phyloP scores from a whole-genome alignment of 2,797 vertebrate species.

The Eupleurogrammus muticus region DNA sequence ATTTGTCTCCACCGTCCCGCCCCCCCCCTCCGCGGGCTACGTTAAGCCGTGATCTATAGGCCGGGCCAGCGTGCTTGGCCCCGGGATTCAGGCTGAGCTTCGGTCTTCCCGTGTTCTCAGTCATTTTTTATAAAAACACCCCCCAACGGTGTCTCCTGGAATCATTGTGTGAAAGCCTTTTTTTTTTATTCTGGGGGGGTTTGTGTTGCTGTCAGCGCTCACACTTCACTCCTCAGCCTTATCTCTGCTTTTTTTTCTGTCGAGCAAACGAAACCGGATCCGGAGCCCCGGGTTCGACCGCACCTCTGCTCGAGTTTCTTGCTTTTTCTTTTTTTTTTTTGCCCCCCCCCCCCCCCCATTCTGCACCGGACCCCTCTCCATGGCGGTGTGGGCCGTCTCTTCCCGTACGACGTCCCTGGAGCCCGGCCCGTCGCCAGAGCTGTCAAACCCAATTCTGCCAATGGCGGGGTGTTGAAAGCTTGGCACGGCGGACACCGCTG shows the following conservation, averaged over 20 bases:
- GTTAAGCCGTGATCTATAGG: constrained; percentile 79
- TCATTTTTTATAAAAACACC: constrained; percentile 40
- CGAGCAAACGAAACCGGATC: constrained; percentile 49
- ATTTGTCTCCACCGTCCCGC: constrained; percentile 77
- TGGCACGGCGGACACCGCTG: constrained; percentile 73
- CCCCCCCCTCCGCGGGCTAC: constrained; percentile 61
- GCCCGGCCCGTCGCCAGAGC: constrained; percentile 74
- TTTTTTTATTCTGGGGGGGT: constrained; percentile 50
- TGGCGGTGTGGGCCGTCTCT: constrained; percentile 60
- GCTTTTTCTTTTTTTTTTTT: constrained; percentile 61
- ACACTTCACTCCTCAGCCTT: constrained; percentile 71
- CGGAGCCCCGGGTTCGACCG: constrained; percentile 23
- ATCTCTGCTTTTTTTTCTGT: constrained; percentile 52
- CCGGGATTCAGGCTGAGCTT: constrained; percentile 38
- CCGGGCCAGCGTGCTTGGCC: constrained; percentile 42
- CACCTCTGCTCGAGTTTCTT: constrained; percentile 47
- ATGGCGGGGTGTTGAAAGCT: constrained; percentile 82
- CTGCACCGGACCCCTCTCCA: constrained; percentile 49
- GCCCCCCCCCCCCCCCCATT: no score
- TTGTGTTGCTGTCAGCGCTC: constrained; percentile 68
- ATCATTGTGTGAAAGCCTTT: constrained; percentile 60
- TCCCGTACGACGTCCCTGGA: constrained; percentile 69
- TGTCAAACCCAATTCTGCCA: constrained; percentile 84
- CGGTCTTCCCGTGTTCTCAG: constrained; percentile 13
- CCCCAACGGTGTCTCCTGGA: constrained; percentile 43